Percentiles rank a stretch among this genome's conserved stretches.
These are phyloP conservation scores for Harpalus rubripes DNA, from an alignment of 2,888 invertebrate species.

Conservation along the genomic window DNA sequence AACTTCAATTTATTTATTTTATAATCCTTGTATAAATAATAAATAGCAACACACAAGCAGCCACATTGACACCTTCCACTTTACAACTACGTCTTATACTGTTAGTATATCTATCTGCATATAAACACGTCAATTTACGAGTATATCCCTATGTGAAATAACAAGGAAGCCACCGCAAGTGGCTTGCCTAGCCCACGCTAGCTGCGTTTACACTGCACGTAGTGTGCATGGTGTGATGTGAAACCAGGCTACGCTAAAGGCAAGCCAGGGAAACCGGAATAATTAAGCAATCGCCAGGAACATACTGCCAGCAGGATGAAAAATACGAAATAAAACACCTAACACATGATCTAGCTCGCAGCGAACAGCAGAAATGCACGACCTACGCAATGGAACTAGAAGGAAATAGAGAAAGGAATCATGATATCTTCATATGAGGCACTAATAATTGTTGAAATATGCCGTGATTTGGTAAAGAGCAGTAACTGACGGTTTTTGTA, in stretches of 20 bases:
- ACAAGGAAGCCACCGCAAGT: slow-evolving; percentile 50
- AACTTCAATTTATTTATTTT: not conserved
- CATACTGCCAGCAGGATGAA: slow-evolving; percentile 44
- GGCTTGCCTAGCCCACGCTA: slow-evolving; percentile 35
- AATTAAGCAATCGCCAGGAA: slow-evolving; percentile 65
- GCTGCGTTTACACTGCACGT: slow-evolving; percentile 25
- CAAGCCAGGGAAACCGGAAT: slow-evolving; percentile 63
- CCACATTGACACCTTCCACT: not conserved
- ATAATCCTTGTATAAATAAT: not conserved
- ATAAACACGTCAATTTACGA: slow-evolving; percentile 53
- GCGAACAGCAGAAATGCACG: not conserved
- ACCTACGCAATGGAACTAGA: not conserved
- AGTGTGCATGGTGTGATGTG: not conserved
- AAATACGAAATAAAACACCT: slow-evolving; percentile 52
- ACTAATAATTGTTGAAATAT: too few species aligned
- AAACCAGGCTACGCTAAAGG: slow-evolving; percentile 20
- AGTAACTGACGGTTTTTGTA: too few species aligned
- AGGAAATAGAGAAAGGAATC: too few species aligned
- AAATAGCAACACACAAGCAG: not conserved
- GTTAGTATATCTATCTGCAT: slow-evolving; percentile 21
- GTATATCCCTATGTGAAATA: slow-evolving; percentile 42
- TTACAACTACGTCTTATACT: not conserved
- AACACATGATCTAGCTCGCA: slow-evolving; percentile 42
- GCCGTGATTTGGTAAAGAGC: too few species aligned
- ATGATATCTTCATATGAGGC: too few species aligned